A percentile compares a stretch with the other conserved stretches of the same genome.
Conservation (phyloP, 2,888 invertebrate genomes). For the Hipparchia semele region DNA sequence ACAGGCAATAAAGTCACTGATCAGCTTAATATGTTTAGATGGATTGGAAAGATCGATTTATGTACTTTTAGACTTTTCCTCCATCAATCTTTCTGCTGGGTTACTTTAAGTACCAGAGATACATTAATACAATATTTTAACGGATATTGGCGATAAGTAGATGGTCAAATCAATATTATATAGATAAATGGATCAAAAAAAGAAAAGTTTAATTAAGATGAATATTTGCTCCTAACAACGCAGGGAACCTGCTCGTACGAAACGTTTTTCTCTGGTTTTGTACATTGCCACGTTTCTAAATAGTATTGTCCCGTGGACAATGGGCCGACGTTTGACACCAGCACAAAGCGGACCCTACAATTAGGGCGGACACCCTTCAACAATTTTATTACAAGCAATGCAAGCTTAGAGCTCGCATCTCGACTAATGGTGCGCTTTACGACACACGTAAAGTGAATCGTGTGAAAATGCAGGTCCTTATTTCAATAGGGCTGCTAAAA, state of each 20-base stretch:
- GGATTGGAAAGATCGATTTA: neutral
- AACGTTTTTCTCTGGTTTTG: neutral
- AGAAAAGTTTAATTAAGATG: too few relatives aligned
- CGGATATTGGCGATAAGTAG: neutral
- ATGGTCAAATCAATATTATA: neutral
- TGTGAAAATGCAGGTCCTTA: slow-evolving; percentile 53
- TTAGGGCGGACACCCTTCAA: slow-evolving; percentile 74
- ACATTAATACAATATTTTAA: neutral
- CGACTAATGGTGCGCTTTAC: slow-evolving; percentile 74
- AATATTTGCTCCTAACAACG: slow-evolving; percentile 40
- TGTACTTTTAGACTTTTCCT: neutral
- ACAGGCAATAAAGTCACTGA: neutral
- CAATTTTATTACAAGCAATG: slow-evolving; percentile 55
- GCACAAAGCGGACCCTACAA: slow-evolving; percentile 68
- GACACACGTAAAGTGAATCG: slow-evolving; percentile 70
- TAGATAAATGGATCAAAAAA: neutral
- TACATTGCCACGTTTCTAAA: slow-evolving; percentile 18
- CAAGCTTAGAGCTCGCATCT: slow-evolving; percentile 48
- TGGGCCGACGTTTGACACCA: slow-evolving; percentile 62
- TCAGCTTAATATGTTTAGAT: neutral
- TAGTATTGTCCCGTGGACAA: slow-evolving; percentile 34
- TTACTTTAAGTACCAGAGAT: neutral
- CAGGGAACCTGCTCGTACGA: slow-evolving; percentile 39
- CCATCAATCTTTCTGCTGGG: slow-evolving; percentile 1
- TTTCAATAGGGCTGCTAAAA: slow-evolving; percentile 52